A percentile compares a stretch with the other conserved stretches of the same genome.
Conservation (phyloP, 2,113 vertebrate genomes). For the Carassius auratus region DNA sequence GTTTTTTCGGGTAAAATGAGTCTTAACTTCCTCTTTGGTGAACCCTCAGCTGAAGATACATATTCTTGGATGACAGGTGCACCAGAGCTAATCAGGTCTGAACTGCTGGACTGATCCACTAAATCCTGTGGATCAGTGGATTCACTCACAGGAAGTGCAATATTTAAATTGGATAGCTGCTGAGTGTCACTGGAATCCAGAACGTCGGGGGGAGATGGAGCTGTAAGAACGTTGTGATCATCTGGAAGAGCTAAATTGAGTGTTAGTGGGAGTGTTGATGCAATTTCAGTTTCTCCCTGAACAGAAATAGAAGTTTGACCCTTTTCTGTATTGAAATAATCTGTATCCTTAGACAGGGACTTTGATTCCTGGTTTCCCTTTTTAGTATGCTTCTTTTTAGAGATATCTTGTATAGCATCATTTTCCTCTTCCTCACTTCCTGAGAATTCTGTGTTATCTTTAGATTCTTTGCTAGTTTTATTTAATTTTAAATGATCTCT, state of each 20-base stretch:
- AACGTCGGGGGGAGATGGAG: background rate
- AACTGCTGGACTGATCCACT: conserved; percentile 54
- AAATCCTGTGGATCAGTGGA: conserved; percentile 19
- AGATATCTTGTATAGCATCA: background rate
- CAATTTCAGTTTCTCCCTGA: background rate
- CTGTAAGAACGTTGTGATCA: background rate
- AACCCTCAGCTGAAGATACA: conserved; percentile 66
- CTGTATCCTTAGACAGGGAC: background rate
- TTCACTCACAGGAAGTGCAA: background rate
- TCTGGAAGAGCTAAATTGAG: conserved; percentile 6
- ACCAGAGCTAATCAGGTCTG: background rate
- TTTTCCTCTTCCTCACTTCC: background rate
- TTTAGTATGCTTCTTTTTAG: background rate
- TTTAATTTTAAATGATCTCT: background rate
- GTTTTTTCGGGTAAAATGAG: conserved; percentile 74
- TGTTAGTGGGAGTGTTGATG: background rate
- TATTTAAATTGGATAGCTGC: background rate
- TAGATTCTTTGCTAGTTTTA: background rate
- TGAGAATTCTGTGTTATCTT: background rate
- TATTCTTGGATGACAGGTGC: conserved; percentile 64
- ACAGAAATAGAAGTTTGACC: background rate
- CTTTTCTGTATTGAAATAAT: background rate
- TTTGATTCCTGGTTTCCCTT: background rate
- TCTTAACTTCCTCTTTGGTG: conserved; percentile 70
- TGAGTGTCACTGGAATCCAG: conserved; percentile 1